A percentile compares a stretch with the other conserved stretches of the same genome.
These are phyloP conservation scores for Etheostoma perlongum DNA, from an alignment of 2,797 vertebrate genomes.

Conservation along the genomic window DNA sequence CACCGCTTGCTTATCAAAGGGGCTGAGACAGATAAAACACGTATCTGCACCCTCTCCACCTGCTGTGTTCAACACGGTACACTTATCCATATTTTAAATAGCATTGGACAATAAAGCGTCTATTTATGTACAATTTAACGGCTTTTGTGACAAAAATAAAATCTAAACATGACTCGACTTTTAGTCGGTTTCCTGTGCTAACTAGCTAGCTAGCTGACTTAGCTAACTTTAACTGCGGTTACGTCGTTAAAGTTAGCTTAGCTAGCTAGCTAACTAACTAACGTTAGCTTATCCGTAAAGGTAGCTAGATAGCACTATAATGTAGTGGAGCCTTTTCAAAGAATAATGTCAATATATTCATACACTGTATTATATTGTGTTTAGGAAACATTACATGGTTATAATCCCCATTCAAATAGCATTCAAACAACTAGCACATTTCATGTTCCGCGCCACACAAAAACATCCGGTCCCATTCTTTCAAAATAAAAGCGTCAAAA, in stretches of 20 bases:
- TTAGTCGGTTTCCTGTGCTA: neutral
- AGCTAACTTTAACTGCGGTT: neutral
- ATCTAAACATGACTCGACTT: neutral
- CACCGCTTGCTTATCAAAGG: constrained; percentile 84
- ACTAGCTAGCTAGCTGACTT: neutral
- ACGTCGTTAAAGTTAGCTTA: too few relatives aligned
- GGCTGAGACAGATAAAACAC: constrained; percentile 90
- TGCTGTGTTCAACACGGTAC: neutral
- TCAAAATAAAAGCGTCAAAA: constrained; percentile 34
- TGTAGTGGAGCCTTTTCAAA: neutral
- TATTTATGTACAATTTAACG: too few relatives aligned
- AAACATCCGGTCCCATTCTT: constrained; percentile 18
- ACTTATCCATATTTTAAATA: neutral
- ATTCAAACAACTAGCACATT: neutral
- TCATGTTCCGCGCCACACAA: neutral
- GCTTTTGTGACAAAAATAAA: neutral
- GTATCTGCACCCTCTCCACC: constrained; percentile 56
- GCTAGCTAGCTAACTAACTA: neutral
- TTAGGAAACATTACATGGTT: too few relatives aligned
- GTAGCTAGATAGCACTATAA: too few relatives aligned
- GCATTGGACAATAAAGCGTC: neutral
- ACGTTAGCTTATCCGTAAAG: neutral
- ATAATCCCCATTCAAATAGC: neutral
- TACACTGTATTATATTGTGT: neutral
- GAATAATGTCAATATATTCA: neutral